These are phyloP conservation scores for Leptogaster cylindrica DNA, from an alignment of 2,888 invertebrate genomes.

Conservation along the genomic window DNA sequence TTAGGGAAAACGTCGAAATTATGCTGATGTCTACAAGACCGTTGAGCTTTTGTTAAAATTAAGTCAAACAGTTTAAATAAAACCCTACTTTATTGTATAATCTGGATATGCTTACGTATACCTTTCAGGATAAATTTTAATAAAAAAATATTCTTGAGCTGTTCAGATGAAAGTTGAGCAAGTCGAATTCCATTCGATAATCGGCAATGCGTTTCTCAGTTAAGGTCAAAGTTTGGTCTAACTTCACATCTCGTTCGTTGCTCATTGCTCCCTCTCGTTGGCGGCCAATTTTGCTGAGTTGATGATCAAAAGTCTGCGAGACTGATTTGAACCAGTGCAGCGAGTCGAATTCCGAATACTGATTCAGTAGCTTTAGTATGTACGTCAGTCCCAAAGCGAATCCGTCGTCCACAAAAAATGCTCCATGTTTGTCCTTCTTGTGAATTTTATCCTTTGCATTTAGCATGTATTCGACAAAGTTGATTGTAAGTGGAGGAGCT, in stretches of 20 bases:
- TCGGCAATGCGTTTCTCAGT: conserved; percentile 83
- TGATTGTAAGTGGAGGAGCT: conserved; percentile 90
- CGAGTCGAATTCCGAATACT: conserved; percentile 85
- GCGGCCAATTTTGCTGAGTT: conserved; percentile 66
- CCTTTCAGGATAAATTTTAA: too few relatives aligned
- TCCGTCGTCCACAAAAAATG: conserved; percentile 96
- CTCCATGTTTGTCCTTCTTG: conserved; percentile 75
- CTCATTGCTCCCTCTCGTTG: conserved; percentile 67
- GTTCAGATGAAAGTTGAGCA: conserved; percentile 88
- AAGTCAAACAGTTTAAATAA: neutral
- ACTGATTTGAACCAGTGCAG: conserved; percentile 95
- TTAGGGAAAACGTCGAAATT: conserved; percentile 58
- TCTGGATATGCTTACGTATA: too few relatives aligned
- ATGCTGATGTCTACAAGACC: conserved; percentile 59
- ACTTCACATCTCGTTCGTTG: conserved; percentile 81
- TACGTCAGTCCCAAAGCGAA: conserved; percentile 96
- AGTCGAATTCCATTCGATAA: conserved; percentile 84
- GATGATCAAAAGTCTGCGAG: conserved; percentile 72
- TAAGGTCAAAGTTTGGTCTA: conserved; percentile 90
- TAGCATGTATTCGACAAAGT: conserved; percentile 92
- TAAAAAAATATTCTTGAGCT: conserved; percentile 96
- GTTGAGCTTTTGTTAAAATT: conserved; percentile 59
- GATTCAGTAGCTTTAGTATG: conserved; percentile 87
- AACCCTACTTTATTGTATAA: neutral
- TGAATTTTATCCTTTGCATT: conserved; percentile 90